phyloP scores from a whole-genome alignment of 2,888 invertebrate genomes.

The Leucozona laternaria region DNA sequence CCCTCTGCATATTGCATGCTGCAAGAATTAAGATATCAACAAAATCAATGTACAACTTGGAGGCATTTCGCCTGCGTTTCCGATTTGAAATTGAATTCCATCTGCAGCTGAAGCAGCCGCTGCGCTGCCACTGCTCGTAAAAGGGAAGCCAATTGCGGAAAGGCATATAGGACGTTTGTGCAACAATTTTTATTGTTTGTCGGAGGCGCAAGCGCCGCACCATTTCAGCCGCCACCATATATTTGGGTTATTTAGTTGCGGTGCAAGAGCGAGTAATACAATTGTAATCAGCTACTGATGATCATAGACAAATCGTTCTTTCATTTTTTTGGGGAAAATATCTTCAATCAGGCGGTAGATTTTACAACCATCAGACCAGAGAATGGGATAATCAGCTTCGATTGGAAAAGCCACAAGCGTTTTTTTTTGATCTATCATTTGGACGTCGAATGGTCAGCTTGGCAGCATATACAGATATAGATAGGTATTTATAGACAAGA shows the following conservation, averaged over 20 bases:
- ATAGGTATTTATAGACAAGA: neutral
- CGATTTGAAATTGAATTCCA: conserved; percentile 75
- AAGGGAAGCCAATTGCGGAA: conserved; percentile 56
- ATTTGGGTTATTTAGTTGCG: conserved; percentile 33
- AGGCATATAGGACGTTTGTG: conserved; percentile 38
- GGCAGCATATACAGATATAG: neutral
- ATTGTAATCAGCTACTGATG: conserved; percentile 70
- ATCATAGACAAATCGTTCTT: conserved; percentile 60
- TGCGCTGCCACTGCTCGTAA: neutral
- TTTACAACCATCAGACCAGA: neutral
- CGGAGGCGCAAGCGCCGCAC: conserved; percentile 27
- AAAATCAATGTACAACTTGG: conserved; percentile 69
- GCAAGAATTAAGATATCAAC: conserved; percentile 73
- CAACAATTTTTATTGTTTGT: conserved; percentile 43
- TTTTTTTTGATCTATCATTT: conserved; percentile 21
- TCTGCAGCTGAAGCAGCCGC: conserved; percentile 52
- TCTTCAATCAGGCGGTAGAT: conserved; percentile 66
- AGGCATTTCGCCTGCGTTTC: conserved; percentile 72
- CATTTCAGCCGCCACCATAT: conserved; percentile 26
- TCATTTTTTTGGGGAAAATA: conserved; percentile 57
- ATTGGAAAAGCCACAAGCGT: conserved; percentile 14
- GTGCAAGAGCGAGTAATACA: neutral
- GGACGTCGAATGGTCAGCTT: conserved; percentile 5
- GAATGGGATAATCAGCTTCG: conserved; percentile 61
- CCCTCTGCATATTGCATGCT: conserved; percentile 61